Evolutionary conservation across 2,797 vertebrate genomes (phyloP).

Genomic region (Anabacerthia variegaticeps): DNA sequence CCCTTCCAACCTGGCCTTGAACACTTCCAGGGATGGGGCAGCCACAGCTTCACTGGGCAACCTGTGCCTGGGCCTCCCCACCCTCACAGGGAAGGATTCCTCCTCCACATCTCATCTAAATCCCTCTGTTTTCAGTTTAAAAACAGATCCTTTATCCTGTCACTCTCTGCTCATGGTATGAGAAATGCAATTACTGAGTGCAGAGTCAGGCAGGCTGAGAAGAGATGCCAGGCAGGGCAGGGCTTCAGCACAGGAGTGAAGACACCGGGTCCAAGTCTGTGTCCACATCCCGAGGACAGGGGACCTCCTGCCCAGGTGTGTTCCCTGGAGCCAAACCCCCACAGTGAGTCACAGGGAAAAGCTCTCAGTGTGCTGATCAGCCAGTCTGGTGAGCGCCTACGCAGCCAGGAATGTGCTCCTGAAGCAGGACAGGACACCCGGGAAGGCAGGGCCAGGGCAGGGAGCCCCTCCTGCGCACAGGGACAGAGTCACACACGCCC

Average conservation of each 20-base stretch:
- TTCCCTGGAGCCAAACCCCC: neutral
- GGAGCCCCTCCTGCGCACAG: rapidly evolving
- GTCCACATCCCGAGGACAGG: neutral
- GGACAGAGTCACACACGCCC: rapidly evolving
- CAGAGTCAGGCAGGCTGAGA: rapidly evolving
- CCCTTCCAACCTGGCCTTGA: rapidly evolving
- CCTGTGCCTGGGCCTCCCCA: rapidly evolving
- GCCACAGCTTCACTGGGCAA: neutral
- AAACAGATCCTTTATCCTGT: neutral
- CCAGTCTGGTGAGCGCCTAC: neutral
- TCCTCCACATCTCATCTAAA: neutral
- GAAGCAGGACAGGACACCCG: neutral
- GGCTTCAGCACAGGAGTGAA: neutral
- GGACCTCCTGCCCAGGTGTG: neutral
- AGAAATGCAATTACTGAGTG: neutral
- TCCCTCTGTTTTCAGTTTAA: neutral
- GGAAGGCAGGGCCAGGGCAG: neutral
- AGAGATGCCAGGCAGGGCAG: neutral
- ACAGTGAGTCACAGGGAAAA: neutral
- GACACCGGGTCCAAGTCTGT: rapidly evolving
- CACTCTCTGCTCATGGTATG: neutral
- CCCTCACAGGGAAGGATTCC: neutral
- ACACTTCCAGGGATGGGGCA: neutral
- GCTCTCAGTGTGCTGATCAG: neutral
- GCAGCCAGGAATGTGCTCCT: neutral